Conservation (phyloP, 1,140 invertebrate genomes). For the Drosophila nigrodunni region DNA sequence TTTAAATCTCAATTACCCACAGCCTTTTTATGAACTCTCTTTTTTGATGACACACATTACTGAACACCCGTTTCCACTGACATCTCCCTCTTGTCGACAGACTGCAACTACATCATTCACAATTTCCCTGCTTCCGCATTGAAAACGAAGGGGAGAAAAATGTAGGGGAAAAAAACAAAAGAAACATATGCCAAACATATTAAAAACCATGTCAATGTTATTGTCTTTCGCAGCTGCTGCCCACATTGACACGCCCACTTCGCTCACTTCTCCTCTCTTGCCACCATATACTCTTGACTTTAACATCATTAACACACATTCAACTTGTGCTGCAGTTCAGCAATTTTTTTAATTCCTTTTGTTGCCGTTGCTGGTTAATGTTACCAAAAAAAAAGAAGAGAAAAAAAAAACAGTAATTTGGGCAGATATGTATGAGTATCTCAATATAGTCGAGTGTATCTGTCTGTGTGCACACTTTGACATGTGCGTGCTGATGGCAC, state of each 20-base stretch:
- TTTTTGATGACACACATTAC: constrained; percentile 30
- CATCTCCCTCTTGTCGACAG: background rate
- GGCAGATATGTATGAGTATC: constrained; percentile 1
- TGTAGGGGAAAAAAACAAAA: constrained; percentile 15
- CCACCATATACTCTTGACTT: constrained; percentile 54
- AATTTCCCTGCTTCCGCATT: constrained; percentile 33
- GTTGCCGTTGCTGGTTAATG: constrained; percentile 40
- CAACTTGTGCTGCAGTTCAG: constrained; percentile 24
- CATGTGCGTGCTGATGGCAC: constrained; percentile 44
- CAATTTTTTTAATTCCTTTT: constrained; percentile 21
- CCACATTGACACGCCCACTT: background rate
- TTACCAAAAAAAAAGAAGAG: constrained; percentile 26
- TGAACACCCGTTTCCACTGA: background rate
- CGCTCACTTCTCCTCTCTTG: constrained; percentile 4
- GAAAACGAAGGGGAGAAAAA: background rate
- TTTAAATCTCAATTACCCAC: constrained; percentile 45
- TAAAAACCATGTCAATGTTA: constrained; percentile 55
- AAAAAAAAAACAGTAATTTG: constrained; percentile 18
- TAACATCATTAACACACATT: constrained; percentile 52
- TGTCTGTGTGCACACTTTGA: constrained; percentile 26
- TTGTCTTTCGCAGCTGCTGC: constrained; percentile 15
- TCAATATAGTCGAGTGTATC: constrained; percentile 10
- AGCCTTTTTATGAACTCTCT: constrained; percentile 36
- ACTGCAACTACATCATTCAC: constrained; percentile 9
- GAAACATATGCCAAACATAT: constrained; percentile 56